Base-by-base conservation (phyloP, 2,888 invertebrate genomes). In the Atherix ibis region DNA sequence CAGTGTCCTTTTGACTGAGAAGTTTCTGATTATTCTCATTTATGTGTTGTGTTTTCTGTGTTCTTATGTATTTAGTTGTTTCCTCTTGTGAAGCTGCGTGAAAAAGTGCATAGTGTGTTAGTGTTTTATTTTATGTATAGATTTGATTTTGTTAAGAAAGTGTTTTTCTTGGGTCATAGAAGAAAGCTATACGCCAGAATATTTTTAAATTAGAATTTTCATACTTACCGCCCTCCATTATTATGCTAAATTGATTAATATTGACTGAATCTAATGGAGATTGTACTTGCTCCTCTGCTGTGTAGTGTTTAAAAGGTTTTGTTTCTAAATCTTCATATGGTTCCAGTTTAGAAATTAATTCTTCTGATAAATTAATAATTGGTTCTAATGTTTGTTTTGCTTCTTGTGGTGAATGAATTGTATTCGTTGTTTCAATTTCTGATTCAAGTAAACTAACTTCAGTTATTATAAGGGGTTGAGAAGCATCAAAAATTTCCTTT, bases 31-130 rank as follows among this genome's bases (percentile, higher is more conserved):
- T 46, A 45, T 44, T 49, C 54, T 31, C 4, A 52, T 48, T 38
- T 36, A 33, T 38, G 43, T 43, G 43, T 50, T 58, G 56, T 54
- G 63, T 56, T 48, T 54, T 43, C 54, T 56, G 50, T 64, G 57
- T 53, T 52, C 50, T 46, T 51, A 32, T 55, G 45, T 55, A 48
- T 62, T 51, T 56, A 50, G 46, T 57, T 44, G 40, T 43, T 39
- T 40, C 47, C 46, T 53, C 44, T 46, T 44, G 44, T 49, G 49
- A 54, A 54, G 56, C 56, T 53, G 51, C 53, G 46, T 54, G 46
- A 50, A 46, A 51, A 46, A 50, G 34, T 33, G 34, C 19, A 43
- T 49, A 40, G 46, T 48, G 25, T 34, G 31, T 34, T 28, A 35
- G 18, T 34, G 32, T 32, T n/a, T n/a, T n/a, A n/a, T n/a, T n/a